These are phyloP conservation scores for Vollenhovia emeryi DNA, from an alignment of 1,140 invertebrate genomes.

Conservation along the genomic window DNA sequence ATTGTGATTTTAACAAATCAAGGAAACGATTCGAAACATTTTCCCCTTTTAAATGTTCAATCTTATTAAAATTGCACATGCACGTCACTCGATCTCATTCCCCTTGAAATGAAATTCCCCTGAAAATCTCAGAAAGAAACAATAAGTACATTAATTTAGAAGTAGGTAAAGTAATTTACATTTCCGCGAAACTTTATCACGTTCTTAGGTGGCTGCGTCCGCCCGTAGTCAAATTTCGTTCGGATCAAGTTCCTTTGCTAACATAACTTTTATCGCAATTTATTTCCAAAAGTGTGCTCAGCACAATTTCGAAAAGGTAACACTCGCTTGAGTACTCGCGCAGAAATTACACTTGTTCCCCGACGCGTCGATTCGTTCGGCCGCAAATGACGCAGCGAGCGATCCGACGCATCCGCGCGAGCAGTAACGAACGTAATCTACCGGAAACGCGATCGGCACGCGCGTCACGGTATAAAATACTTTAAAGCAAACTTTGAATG, in stretches of 20 bases:
- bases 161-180: neutral
- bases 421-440: conserved; percentile 28
- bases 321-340: neutral
- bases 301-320: neutral
- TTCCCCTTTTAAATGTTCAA: no score
- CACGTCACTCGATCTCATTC: no score
- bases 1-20: no score
- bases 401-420: neutral
- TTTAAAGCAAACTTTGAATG: conserved; percentile 7
- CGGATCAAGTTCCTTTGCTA: neutral
- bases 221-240: neutral
- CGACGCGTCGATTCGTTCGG: neutral
- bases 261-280: neutral
- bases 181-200: neutral
- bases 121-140: neutral
- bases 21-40: no score
- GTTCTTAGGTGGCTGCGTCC: neutral
- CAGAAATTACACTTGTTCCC: conserved; percentile 14
- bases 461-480: conserved; percentile 1
- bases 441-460: conserved; percentile 9
- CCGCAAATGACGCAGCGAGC: neutral
- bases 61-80: no score
- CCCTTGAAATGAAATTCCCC: no score
- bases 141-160: neutral
- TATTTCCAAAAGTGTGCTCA: neutral